Evolutionary conservation across 2,888 invertebrate genomes (phyloP), one percentile per base, ranked within the genome.

Genomic region (Apotomis capreana): DNA sequence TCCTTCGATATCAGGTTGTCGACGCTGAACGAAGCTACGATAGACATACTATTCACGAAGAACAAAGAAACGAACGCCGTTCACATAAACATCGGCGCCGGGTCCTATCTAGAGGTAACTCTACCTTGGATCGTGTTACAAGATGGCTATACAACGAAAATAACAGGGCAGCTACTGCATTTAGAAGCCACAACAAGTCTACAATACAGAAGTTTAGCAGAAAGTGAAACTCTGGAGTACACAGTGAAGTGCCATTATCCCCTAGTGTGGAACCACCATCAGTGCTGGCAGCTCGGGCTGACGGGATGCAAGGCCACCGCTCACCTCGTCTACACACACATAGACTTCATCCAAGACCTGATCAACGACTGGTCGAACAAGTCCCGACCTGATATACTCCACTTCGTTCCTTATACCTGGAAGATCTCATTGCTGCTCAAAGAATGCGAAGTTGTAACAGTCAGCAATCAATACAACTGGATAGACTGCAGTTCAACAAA

Each of bases 401-500:
- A 97, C 83, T 99, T 99, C 91, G 97, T 99, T 68, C 99, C 99
- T 1, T 99, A 99, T 88, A 98, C 98, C 0, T 99, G 98, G 97
- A 96, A 97, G 84, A 97, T 99, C 81, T 97, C 96, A 74, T 93
- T 99, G 74, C 94, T 97, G 8, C 91, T 99, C 36, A 98, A 99
- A 87, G 98, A 99, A 89, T 99, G 99, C 89, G 99, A 99, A 90
- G 94, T 99, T 13, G 95, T 99, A 0, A 97, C 98, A 57, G 93
- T 98, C 13, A 96, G 98, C 82, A 99, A 99, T 90, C 98, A 99
- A 86, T 97, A 97, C 88, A 99, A 99, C 89, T 99, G 99, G 99
- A 97, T 99, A 78, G 99, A 99, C 89, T 99, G 99, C 81, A 98
- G 98, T 69, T 98, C 98, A 40, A 97, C 98, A 64, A 97, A 98